Conservation (phyloP, 2,113 vertebrate genomes). For the Glaucidium brasilianum region DNA sequence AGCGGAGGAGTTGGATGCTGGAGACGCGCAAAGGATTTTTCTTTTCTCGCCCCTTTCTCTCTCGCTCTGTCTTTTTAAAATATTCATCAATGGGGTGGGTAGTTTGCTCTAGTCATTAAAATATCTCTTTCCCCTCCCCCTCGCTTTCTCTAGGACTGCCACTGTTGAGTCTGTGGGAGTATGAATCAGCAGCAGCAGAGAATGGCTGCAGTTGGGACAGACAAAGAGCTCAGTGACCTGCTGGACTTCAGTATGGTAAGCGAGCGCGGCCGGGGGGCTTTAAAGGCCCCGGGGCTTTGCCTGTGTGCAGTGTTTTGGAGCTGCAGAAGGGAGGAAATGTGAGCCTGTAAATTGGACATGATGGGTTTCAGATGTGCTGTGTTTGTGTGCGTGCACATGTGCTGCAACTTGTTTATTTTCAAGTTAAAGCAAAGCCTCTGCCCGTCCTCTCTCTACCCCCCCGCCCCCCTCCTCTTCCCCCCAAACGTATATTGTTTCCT, state of each 20-base stretch:
- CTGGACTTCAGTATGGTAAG: constrained; percentile 99
- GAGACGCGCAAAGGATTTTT: not conserved
- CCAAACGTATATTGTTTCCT: not conserved
- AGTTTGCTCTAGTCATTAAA: constrained; percentile 59
- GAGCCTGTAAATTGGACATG: constrained; percentile 46
- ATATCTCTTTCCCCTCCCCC: constrained; percentile 16
- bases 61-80: not conserved
- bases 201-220: constrained; percentile 96
- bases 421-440: constrained; percentile 31
- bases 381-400: constrained; percentile 58
- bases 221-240: constrained; percentile 99
- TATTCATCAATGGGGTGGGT: constrained; percentile 48
- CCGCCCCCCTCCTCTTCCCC: not conserved
- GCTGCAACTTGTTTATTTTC: constrained; percentile 62
- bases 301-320: not conserved
- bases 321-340: constrained; percentile 21
- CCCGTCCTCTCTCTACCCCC: not conserved
- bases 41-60: not conserved
- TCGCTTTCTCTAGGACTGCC: constrained; percentile 81
- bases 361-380: constrained; percentile 52
- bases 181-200: constrained; percentile 97
- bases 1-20: not conserved
- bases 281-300: not conserved
- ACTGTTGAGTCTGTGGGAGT: constrained; percentile 81
- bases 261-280: not conserved